Percentiles rank a stretch among this genome's conserved stretches.
phyloP scores from a whole-genome alignment of 2,888 invertebrate species.

The Ophion slaviceki region DNA sequence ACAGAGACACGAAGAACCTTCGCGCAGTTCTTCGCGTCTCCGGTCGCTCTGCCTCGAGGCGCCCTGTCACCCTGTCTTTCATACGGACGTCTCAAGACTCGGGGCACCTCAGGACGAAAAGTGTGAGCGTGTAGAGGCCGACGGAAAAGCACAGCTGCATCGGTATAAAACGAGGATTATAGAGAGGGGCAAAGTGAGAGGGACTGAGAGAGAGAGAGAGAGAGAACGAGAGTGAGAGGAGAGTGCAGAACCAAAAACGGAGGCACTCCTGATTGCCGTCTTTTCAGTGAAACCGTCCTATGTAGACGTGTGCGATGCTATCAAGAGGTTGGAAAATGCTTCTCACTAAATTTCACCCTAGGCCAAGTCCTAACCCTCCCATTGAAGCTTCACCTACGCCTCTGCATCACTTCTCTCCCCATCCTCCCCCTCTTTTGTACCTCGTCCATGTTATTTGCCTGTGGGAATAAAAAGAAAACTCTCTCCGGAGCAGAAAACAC shows the following conservation, averaged over 20 bases:
- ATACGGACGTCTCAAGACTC: constrained; percentile 42
- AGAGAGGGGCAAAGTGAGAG: not conserved
- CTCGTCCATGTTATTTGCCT: constrained; percentile 33
- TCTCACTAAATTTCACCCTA: constrained; percentile 41
- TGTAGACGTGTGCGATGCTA: constrained; percentile 24
- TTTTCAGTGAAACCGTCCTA: constrained; percentile 45
- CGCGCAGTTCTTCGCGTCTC: constrained; percentile 42
- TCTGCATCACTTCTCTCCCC: not conserved
- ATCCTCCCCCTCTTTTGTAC: not conserved
- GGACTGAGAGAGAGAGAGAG: constrained; percentile 6
- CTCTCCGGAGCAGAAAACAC: constrained; percentile 1
- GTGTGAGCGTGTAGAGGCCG: constrained; percentile 9
- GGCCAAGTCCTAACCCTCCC: constrained; percentile 43
- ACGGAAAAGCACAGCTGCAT: constrained; percentile 51
- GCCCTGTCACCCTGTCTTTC: constrained; percentile 36
- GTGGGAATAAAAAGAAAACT: constrained; percentile 14
- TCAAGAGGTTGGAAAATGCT: constrained; percentile 38
- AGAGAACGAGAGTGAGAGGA: constrained; percentile 16
- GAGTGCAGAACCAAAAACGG: constrained; percentile 38
- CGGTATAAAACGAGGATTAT: constrained; percentile 20
- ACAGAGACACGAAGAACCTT: constrained; percentile 10
- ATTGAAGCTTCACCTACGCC: not conserved
- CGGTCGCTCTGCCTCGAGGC: constrained; percentile 41
- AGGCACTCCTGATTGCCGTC: constrained; percentile 56
- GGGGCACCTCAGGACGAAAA: constrained; percentile 16